Base-by-base conservation (phyloP, 2,797 vertebrate genomes). In the Sternotherus odoratus region DNA sequence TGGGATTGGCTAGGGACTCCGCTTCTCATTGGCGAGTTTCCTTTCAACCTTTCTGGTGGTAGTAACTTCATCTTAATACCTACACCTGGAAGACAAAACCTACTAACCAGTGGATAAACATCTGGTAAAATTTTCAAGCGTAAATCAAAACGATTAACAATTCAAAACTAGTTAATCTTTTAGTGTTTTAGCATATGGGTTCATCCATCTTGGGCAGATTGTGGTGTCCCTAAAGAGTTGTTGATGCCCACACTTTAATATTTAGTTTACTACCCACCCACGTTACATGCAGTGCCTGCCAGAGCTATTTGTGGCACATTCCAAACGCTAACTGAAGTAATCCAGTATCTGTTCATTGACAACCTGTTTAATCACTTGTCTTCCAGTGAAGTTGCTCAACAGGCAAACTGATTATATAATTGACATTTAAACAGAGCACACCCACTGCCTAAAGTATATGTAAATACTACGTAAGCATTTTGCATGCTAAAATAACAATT, bases 401-500 rank as follows among this genome's bases (percentile, higher is more conserved):
- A 69, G 51, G 43, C 60, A 87, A 60, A 23, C 88, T 95, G 91
- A 96, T 95, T 95, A 88, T 85, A 80, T 95, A 96, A 96, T 94
- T 95, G 91, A n/a, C 82, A 80, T 96, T 95, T 96, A 92, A 91
- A 94, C 91, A 91, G 48, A 49, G 72, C 79, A 50, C 75, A 83
- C 75, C 75, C 82, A 72, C 48, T 51, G 24, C 21, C 66, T 24
- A 33, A 83, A 66, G 77, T 16, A 9, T 83, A 19, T 19, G 11
- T n/a, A 66, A 15, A n/a, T 54, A 96, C 96, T 94, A 86, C 84
- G 90, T 93, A 88, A 85, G 87, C 39, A 5, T 80, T 95, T 60
- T 91, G 23, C 60, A 60, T 78, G 93, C 89, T 92, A 91, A 85
- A 95, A 77, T 94, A 97, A 95, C 95, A 83, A 79, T 93, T 96